These are phyloP conservation scores for Sarcophaga bullata DNA, from an alignment of 1,140 invertebrate species.

Conservation along the genomic window DNA sequence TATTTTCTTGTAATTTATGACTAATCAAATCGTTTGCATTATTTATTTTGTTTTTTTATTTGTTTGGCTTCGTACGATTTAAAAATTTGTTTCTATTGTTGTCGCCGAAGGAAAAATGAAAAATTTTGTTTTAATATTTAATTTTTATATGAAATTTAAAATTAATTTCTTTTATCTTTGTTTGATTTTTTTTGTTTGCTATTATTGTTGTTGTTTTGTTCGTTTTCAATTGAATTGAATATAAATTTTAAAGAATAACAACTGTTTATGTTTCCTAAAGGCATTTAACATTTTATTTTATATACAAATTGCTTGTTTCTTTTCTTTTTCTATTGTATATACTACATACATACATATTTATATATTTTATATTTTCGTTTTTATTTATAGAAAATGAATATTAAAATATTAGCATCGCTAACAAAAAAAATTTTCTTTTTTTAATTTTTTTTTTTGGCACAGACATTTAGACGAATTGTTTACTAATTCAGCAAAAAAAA, in stretches of 20 bases:
- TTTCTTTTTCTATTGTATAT: background rate
- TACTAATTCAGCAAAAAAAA: conserved; percentile 20
- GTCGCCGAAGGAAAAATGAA: background rate
- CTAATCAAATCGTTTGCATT: background rate
- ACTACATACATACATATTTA: too few species aligned
- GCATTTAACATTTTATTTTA: conserved; percentile 6
- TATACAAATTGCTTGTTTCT: background rate
- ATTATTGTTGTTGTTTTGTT: background rate
- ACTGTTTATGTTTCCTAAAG: conserved; percentile 17
- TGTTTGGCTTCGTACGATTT: background rate
- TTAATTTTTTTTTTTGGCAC: conserved; percentile 14
- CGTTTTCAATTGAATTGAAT: background rate
- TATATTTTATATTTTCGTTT: background rate
- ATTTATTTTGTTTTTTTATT: background rate
- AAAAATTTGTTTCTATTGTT: background rate
- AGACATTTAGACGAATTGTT: conserved; percentile 24
- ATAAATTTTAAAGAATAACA: conserved; percentile 16
- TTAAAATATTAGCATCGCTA: conserved; percentile 37
- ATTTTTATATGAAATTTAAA: background rate
- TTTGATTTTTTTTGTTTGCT: too few species aligned
- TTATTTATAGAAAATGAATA: conserved; percentile 35
- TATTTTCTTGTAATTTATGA: background rate
- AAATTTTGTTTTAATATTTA: background rate
- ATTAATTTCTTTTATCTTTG: too few species aligned
- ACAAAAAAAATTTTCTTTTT: background rate